These are phyloP conservation scores for Xenus cinereus DNA, from an alignment of 2,113 vertebrate genomes.

Conservation along the genomic window DNA sequence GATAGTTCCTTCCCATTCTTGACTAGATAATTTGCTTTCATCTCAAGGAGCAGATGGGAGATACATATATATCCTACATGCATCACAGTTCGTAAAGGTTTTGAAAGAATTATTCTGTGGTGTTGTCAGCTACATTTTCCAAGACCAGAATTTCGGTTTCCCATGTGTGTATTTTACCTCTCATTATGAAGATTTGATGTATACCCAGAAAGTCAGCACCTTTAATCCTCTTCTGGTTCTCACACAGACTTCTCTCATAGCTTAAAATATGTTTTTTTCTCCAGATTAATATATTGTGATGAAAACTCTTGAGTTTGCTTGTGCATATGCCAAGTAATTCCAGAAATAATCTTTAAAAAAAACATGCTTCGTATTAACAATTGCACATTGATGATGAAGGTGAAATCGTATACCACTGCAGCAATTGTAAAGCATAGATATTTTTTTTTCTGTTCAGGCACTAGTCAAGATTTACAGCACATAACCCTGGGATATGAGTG, in stretches of 20 bases:
- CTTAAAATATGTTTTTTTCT: neutral
- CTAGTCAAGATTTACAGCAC: neutral
- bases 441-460: neutral
- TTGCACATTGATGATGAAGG: neutral
- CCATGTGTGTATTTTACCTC: neutral
- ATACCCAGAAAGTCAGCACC: neutral
- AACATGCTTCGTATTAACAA: neutral
- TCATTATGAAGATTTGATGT: neutral
- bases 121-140: neutral
- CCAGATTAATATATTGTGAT: neutral
- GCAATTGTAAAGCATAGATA: neutral
- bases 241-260: neutral
- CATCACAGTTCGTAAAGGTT: neutral
- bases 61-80: neutral
- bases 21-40: neutral
- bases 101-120: neutral
- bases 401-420: neutral
- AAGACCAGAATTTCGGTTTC: neutral
- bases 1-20: neutral
- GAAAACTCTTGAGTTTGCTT: neutral
- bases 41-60: slow-evolving; percentile 20
- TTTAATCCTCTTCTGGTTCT: neutral
- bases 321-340: neutral
- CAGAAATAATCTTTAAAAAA: neutral
- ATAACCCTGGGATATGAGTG: neutral